Evolutionary conservation across 1,140 invertebrate genomes (phyloP).

Genomic region (Hylaeus anthracinus): DNA sequence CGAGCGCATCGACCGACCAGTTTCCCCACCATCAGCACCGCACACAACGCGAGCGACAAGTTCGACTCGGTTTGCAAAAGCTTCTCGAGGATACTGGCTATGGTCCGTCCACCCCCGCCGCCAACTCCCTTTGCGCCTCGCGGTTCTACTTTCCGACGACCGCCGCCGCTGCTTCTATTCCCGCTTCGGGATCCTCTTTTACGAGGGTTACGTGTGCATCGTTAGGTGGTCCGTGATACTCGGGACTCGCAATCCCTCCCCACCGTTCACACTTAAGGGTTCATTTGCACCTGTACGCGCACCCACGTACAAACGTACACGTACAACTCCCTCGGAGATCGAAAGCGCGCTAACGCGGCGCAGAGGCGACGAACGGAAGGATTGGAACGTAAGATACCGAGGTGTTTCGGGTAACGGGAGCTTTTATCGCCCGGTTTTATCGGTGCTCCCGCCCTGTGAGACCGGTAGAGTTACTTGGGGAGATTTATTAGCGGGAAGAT

Average conservation of each 20-base stretch:
- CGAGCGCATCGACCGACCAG: constrained; percentile 75
- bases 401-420: neutral
- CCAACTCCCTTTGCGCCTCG: neutral
- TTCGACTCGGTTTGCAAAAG: constrained; percentile 76
- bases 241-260: constrained; percentile 1
- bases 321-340: constrained; percentile 1
- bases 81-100: constrained; percentile 69
- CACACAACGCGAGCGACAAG: constrained; percentile 73
- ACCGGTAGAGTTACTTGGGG: too few species aligned
- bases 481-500: too few species aligned
- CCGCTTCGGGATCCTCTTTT: constrained; percentile 63
- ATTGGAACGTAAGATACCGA: constrained; percentile 23
- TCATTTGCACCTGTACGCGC: constrained; percentile 61
- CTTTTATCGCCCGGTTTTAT: neutral
- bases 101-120: constrained; percentile 35
- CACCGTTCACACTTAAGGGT: constrained; percentile 55
- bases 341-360: neutral
- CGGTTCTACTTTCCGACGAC: constrained; percentile 18
- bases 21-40: constrained; percentile 69
- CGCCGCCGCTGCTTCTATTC: constrained; percentile 40
- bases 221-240: constrained; percentile 60
- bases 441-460: neutral
- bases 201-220: constrained; percentile 53
- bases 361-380: neutral
- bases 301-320: neutral